Evolutionary conservation across 1,140 invertebrate species (phyloP).

Genomic region (Meteorus sp.): DNA sequence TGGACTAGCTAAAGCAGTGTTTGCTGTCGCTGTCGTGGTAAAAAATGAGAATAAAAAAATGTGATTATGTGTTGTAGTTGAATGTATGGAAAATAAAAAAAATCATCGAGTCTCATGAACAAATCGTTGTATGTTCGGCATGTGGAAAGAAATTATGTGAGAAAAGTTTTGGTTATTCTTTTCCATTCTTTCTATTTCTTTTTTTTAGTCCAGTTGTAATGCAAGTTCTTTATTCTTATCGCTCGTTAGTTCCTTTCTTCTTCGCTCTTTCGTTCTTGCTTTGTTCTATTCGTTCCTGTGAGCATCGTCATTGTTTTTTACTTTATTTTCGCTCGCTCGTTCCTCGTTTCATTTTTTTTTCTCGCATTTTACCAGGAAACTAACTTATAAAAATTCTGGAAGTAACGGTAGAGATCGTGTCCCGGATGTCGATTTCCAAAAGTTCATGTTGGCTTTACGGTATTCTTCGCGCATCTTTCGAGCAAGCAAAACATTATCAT

Average conservation of each 20-base stretch:
- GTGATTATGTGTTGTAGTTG: too few species aligned
- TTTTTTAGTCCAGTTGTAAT: background rate
- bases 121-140: too few species aligned
- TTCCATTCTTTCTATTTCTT: background rate
- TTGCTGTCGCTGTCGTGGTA: too few species aligned
- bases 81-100: too few species aligned
- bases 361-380: constrained; percentile 13
- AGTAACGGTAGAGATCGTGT: constrained; percentile 45
- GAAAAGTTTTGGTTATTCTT: too few species aligned
- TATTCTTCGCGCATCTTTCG: constrained; percentile 18
- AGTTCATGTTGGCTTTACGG: constrained; percentile 21
- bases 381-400: constrained; percentile 55
- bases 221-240: too few species aligned
- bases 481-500: constrained; percentile 51
- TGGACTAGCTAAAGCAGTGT: too few species aligned
- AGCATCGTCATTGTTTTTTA: background rate
- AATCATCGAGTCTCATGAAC: too few species aligned
- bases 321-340: background rate
- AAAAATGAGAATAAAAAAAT: too few species aligned
- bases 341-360: constrained; percentile 5
- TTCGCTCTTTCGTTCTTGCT: too few species aligned
- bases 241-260: too few species aligned
- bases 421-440: constrained; percentile 41
- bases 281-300: background rate
- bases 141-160: too few species aligned